Percentiles rank a stretch among this genome's conserved stretches.
These are phyloP conservation scores for Amblyraja radiata DNA, from an alignment of 2,797 vertebrate genomes.

Conservation along the genomic window DNA sequence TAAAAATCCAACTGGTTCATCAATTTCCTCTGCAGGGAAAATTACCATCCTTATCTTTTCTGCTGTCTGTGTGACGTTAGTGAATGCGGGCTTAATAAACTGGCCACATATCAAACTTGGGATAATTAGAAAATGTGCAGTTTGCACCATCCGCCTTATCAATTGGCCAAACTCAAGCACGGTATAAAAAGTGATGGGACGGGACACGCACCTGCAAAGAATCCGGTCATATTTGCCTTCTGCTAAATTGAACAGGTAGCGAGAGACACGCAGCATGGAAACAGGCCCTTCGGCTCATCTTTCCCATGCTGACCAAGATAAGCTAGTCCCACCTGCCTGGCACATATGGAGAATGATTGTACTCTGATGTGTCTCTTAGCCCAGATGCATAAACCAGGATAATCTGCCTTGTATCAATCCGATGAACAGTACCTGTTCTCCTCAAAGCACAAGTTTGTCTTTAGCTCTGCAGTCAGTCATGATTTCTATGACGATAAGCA, in stretches of 20 bases:
- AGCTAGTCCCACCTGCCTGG: too few species aligned
- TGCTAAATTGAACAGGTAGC: background rate
- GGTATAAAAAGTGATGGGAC: background rate
- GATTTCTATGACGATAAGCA: too few species aligned
- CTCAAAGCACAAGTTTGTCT: background rate
- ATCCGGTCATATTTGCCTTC: background rate
- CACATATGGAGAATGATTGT: background rate
- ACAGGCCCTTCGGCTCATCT: too few species aligned
- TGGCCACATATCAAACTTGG: background rate
- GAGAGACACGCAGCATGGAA: too few species aligned
- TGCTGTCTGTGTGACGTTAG: background rate
- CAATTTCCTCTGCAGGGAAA: background rate
- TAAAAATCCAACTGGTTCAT: constrained; percentile 5
- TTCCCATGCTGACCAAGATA: too few species aligned
- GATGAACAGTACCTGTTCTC: background rate
- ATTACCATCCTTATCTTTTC: background rate
- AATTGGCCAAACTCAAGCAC: too few species aligned
- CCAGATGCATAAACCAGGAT: background rate
- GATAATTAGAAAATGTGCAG: background rate
- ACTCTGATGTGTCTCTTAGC: background rate
- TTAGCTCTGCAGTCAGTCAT: background rate
- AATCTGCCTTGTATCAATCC: too few species aligned
- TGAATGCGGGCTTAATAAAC: background rate
- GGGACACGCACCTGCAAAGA: background rate
- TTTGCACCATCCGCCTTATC: background rate